Evolutionary conservation across 2,113 vertebrate genomes (phyloP).

Genomic region (Cyphomyrus discorhynchus): DNA sequence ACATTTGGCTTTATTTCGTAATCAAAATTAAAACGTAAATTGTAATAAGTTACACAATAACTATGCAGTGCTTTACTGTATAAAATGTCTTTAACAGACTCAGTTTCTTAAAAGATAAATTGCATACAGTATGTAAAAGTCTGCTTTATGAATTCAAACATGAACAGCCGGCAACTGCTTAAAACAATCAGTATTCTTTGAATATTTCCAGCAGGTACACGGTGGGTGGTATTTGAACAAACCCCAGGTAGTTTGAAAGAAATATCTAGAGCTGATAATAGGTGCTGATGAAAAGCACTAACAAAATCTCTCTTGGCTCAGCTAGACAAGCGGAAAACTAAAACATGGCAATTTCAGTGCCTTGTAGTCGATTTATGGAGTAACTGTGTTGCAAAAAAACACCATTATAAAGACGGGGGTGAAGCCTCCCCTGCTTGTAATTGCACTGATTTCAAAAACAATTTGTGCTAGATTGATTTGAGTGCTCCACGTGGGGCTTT

Average conservation of each 20-base stretch:
- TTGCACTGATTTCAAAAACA: not conserved
- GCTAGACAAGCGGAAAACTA: not conserved
- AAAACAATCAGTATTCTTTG: constrained; percentile 26
- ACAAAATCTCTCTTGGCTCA: not conserved
- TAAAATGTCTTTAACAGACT: not conserved
- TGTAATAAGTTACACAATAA: not conserved
- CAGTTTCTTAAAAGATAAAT: too few species aligned
- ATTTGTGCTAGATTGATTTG: not conserved
- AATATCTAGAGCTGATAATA: constrained; percentile 15
- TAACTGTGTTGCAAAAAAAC: not conserved
- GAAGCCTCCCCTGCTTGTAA: not conserved
- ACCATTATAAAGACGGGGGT: not conserved
- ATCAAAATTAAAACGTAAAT: not conserved
- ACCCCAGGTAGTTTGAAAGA: constrained; percentile 30
- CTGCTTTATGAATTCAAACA: not conserved
- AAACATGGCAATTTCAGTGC: constrained; percentile 1
- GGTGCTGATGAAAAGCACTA: not conserved
- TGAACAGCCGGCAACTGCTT: constrained; percentile 20
- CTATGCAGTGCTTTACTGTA: not conserved
- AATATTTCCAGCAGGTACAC: constrained; percentile 29
- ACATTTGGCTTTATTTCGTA: not conserved
- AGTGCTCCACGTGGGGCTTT: not conserved
- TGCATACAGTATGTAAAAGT: not conserved
- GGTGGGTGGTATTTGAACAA: constrained; percentile 27
- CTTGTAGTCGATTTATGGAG: not conserved